A percentile compares a stretch with the other conserved stretches of the same genome.
phyloP scores from a whole-genome alignment of 2,888 invertebrate species.

The Parnassius smintheus region DNA sequence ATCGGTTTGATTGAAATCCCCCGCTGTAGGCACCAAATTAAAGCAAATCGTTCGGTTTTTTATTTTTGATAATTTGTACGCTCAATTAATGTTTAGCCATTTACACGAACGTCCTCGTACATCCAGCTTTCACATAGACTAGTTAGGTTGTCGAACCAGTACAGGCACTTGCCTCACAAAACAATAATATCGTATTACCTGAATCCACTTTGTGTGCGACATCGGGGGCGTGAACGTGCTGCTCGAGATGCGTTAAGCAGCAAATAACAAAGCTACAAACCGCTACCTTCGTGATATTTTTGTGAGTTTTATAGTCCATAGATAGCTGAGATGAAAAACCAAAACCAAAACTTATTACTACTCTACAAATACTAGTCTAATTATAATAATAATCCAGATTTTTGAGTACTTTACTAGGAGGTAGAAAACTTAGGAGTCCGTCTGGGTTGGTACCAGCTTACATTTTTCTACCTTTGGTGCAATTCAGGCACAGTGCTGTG shows the following conservation, averaged over 20 bases:
- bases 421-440: no score
- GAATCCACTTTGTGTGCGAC: slow-evolving; percentile 57
- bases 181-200: slow-evolving; percentile 57
- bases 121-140: slow-evolving; percentile 66
- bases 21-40: slow-evolving; percentile 54
- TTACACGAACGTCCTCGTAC: slow-evolving; percentile 64
- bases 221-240: slow-evolving; percentile 61
- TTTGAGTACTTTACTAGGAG: no score
- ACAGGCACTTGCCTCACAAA: slow-evolving; percentile 52
- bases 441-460: no score
- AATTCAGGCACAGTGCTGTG: no score
- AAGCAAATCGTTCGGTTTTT: slow-evolving; percentile 34
- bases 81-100: slow-evolving; percentile 45
- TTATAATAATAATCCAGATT: no score
- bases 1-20: slow-evolving; percentile 34
- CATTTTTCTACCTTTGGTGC: no score
- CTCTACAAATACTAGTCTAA: no score
- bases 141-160: slow-evolving; percentile 69
- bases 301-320: background rate
- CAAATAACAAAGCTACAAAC: slow-evolving; percentile 22
- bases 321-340: background rate
- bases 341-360: no score
- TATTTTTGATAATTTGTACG: slow-evolving; percentile 34
- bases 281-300: slow-evolving; percentile 10
- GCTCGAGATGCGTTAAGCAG: slow-evolving; percentile 28